A percentile compares a stretch with the other conserved stretches of the same genome.
Evolutionary conservation across 2,797 vertebrate genomes (phyloP).

Genomic region (Liasis olivaceus): DNA sequence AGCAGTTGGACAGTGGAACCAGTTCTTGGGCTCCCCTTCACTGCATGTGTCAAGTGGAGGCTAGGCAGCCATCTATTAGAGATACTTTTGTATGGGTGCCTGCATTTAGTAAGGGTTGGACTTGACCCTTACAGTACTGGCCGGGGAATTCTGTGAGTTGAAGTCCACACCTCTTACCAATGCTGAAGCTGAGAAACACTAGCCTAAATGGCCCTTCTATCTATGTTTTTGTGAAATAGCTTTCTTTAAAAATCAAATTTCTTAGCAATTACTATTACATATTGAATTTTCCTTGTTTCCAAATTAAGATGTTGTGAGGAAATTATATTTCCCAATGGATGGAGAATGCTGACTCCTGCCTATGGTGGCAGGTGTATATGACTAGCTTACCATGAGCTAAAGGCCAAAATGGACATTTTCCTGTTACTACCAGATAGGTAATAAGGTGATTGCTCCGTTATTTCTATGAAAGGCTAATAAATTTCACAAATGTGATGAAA

Average conservation of each 20-base stretch:
- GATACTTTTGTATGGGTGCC: background rate
- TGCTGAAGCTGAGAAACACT: background rate
- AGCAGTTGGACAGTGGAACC: background rate
- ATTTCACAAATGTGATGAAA: rapidly evolving
- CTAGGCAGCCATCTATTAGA: background rate
- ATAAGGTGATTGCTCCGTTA: background rate
- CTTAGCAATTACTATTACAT: background rate
- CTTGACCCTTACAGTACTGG: background rate
- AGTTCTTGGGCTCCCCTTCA: background rate
- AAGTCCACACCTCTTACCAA: background rate
- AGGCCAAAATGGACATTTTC: background rate
- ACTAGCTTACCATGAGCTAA: background rate
- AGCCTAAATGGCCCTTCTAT: background rate
- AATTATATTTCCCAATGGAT: background rate
- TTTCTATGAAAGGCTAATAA: background rate
- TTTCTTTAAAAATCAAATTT: background rate
- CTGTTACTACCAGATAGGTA: background rate
- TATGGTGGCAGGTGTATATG: background rate
- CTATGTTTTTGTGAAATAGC: background rate
- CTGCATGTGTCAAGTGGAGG: too few relatives aligned
- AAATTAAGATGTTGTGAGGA: background rate
- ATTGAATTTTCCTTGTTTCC: background rate
- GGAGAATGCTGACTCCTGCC: background rate
- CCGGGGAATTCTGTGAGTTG: background rate
- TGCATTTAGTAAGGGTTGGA: background rate